phyloP scores from a whole-genome alignment of 2,113 vertebrate species.

The Stictonetta naevosa region DNA sequence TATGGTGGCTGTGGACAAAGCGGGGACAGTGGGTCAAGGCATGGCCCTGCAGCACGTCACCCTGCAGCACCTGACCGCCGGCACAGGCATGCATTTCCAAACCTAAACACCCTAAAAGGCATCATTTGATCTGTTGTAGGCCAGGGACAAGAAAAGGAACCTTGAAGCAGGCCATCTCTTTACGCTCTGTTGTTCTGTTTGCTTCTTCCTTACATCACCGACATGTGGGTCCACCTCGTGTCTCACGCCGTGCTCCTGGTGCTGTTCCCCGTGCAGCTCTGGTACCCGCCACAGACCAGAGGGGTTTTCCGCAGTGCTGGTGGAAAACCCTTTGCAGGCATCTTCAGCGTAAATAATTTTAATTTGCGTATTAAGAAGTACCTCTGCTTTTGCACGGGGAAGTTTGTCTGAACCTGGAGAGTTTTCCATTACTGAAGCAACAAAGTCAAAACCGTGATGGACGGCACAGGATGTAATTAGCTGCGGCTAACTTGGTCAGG shows the following conservation, averaged over 20 bases:
- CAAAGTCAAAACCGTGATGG: background rate
- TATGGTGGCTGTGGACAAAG: rapidly evolving
- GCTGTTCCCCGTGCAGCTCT: background rate
- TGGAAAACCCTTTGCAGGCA: background rate
- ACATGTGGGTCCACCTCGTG: background rate
- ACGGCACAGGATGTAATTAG: background rate
- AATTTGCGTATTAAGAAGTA: background rate
- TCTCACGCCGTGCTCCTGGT: background rate
- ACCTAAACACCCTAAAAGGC: background rate
- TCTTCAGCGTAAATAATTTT: background rate
- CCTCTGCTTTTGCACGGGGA: background rate
- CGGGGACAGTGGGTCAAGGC: background rate
- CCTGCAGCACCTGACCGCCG: background rate
- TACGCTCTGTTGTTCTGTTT: background rate
- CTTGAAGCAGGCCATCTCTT: background rate
- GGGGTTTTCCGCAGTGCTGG: background rate
- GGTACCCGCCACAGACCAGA: background rate
- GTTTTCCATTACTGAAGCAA: background rate
- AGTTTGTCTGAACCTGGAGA: background rate
- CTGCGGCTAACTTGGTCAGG: background rate
- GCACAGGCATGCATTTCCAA: background rate
- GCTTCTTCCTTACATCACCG: background rate
- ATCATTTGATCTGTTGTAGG: background rate
- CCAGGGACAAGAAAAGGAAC: background rate
- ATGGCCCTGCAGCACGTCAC: background rate